phyloP scores from a whole-genome alignment of 2,797 vertebrate genomes.

The Podarcis lilfordi region DNA sequence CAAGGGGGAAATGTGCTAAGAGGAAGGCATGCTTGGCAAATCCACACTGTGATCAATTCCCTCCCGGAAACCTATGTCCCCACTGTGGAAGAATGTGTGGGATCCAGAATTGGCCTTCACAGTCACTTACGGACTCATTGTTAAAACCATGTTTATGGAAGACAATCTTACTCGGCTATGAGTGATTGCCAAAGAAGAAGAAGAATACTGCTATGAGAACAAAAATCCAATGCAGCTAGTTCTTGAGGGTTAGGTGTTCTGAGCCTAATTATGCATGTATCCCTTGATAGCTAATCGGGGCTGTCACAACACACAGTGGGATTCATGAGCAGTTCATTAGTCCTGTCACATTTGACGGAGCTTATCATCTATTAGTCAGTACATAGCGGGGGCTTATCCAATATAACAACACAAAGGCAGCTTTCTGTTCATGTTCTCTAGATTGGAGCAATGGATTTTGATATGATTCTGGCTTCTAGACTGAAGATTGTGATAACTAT shows the following conservation, averaged over 20 bases:
- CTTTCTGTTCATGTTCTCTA: background rate
- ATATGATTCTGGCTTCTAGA: background rate
- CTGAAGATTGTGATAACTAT: background rate
- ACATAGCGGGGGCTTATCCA: background rate
- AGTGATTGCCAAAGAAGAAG: no score
- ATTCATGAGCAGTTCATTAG: background rate
- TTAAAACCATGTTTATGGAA: no score
- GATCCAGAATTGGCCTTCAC: no score
- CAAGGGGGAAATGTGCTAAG: no score
- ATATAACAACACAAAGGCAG: no score
- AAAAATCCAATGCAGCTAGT: background rate
- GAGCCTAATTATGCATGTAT: background rate
- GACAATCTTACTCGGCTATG: no score
- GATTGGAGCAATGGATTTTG: background rate
- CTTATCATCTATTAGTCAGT: background rate
- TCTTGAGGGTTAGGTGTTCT: background rate
- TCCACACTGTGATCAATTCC: no score
- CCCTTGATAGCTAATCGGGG: background rate
- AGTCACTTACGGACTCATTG: no score
- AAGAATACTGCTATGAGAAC: no score
- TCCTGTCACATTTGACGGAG: background rate
- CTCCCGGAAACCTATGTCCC: accelerated
- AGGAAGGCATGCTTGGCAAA: no score
- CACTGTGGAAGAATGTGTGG: no score
- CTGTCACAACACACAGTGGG: background rate